Conservation (phyloP, 2,113 vertebrate genomes). For the Zingel zingel region DNA sequence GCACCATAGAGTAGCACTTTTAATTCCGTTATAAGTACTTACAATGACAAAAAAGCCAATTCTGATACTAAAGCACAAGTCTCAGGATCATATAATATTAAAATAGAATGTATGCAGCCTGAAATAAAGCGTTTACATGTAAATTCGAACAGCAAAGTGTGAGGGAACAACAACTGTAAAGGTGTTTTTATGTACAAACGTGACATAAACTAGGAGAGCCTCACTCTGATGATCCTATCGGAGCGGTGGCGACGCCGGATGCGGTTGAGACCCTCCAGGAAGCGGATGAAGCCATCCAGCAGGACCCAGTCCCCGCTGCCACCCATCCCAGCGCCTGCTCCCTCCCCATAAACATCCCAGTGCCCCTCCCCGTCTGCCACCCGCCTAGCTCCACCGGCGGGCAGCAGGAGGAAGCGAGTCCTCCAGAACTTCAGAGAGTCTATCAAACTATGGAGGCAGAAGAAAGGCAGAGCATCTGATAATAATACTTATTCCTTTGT, state of each 20-base stretch:
- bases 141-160: neutral
- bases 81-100: neutral
- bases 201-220: neutral
- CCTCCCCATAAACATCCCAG: constrained; percentile 95
- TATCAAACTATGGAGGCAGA: constrained; percentile 87
- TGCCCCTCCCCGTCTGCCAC: constrained; percentile 92
- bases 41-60: too few species aligned
- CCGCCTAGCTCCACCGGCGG: constrained; percentile 92
- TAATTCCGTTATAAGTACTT: too few species aligned
- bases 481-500: neutral
- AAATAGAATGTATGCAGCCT: neutral
- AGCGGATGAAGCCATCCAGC: constrained; percentile 95
- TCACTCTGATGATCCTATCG: constrained; percentile 86
- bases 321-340: constrained; percentile 66
- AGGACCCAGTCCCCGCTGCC: constrained; percentile 92
- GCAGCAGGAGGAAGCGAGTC: constrained; percentile 95
- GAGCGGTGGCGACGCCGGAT: constrained; percentile 95
- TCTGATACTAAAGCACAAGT: neutral
- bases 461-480: accelerated
- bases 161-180: neutral
- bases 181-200: neutral
- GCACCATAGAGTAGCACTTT: too few species aligned
- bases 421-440: constrained; percentile 99
- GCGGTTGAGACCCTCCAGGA: constrained; percentile 97
- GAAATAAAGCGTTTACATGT: neutral